Base-by-base conservation (phyloP, 2,888 invertebrate genomes). In the Rhodophaea formosa region DNA sequence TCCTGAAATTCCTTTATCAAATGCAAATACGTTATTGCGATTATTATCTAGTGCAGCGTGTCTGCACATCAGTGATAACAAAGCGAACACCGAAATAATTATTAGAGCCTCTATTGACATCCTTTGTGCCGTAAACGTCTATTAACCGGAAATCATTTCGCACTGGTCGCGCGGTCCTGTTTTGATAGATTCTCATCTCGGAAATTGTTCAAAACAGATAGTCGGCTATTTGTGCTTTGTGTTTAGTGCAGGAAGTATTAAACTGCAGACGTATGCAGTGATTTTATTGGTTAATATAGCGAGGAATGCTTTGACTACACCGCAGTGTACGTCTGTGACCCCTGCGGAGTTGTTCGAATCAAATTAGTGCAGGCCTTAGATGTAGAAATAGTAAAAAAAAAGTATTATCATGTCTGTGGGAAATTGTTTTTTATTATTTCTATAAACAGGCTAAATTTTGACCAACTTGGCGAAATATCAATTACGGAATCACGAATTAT, bases 131-230 rank as follows among this genome's bases (percentile, higher is more conserved):
- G 66, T 74, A 70, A 75, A 72, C 72, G 75, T 70, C 72, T 77
- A 79, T 79, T 80, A 77, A 71, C 70, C 68, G 73, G 68, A 77
- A 80, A 79, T 79, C 68, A 77, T 80, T 80, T 75, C 68, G 71
- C 69, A 69, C 71, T 72, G 68, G 69, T 70, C 72, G 63, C 58
- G 62, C 58, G 15, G 30, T 30, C 51, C 43, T 57, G 59, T 59
- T 58, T 58, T 59, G 67, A 71, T 75, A 64, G 69, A 69, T 70
- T 75, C 68, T 69, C 66, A 63, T 66, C 66, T 65, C 51, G 16
- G 17, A 51, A 39, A 51, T 68, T 67, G 62, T 63, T 59, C 62
- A 69, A 64, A 69, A 69, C 69, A 60, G 64, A 30, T 30, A 14
- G 29, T 49, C 67, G 59, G 65, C 46, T 44, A 30, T 35, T 53